Evolutionary conservation across 37 sponge, comb jelly and placozoan species (phyloP).

Genomic region (Oopsacas minuta): DNA sequence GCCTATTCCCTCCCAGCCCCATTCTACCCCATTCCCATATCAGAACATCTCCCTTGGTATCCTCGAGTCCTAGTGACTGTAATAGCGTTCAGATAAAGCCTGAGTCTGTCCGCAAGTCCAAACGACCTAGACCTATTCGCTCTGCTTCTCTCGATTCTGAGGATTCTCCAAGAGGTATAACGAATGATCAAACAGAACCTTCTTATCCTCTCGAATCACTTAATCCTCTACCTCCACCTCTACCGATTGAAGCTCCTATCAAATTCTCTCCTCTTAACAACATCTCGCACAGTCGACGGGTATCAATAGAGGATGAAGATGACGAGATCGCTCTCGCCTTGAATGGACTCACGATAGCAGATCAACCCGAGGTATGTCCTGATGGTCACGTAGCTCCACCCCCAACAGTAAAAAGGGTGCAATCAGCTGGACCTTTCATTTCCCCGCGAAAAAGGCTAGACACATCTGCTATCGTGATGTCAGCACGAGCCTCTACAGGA

Average conservation of each 20-base stretch:
- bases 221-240: not conserved
- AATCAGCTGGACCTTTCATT: not conserved
- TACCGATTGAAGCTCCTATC: not conserved
- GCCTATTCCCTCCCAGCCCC: slow-evolving; percentile 7
- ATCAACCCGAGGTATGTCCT: not conserved
- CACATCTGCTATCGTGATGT: not conserved
- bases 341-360: not conserved
- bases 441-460: not conserved
- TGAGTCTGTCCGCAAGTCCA: not conserved
- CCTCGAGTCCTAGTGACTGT: not conserved
- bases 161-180: not conserved
- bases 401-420: not conserved
- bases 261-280: not conserved
- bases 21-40: not conserved
- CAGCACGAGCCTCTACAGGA: not conserved
- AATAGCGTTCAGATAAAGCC: not conserved
- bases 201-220: not conserved
- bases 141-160: not conserved
- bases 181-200: not conserved
- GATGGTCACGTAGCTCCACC: slow-evolving; percentile 4
- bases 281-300: not conserved
- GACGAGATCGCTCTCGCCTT: not conserved
- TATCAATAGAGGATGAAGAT: not conserved
- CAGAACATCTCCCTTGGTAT: not conserved
- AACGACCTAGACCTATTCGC: not conserved